Evolutionary conservation across 2,797 vertebrate species (phyloP), one percentile per base, ranked within the genome.

Genomic region (Malurus leucopterus): DNA sequence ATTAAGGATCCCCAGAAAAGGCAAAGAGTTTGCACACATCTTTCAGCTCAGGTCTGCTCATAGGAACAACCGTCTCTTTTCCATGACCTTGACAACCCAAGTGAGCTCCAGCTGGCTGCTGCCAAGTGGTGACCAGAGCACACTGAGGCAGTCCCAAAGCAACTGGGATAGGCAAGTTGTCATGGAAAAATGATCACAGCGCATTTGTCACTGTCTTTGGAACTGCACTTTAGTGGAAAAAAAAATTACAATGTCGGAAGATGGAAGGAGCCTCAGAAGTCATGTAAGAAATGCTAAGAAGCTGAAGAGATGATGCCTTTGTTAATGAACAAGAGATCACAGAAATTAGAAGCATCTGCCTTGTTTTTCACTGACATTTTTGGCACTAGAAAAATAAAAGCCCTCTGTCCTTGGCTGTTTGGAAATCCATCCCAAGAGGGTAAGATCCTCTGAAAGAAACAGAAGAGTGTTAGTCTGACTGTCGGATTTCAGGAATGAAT

Each of bases 361-460:
- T 85, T 86, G 53, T 3, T 16, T 88, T 75, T 68, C 27, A 53
- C 41, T 68, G 43, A n/a, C 15, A 65, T 69, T 92, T 91, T 83
- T 86, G 77, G 61, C 61, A 84, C 41, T 13, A 44, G 11, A 54
- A 74, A 79, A 86, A 67, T 38, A 71, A 38, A 64, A 86, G n/a
- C 6, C 9, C 63, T 92, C 72, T 88, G 41, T 87, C 61, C 41
- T 84, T 81, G 59, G 50, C 50, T 83, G 38, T 55, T 86, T 63
- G 23, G 61, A 91, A 91, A 92, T 23, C 49, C 11, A 65, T 68
- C 65, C 71, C 78, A 86, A 84, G 55, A 61, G 65, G 11, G 17
- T 83, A 85, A 91, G 77, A 87, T 74, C n/a, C 58, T 59, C 81
- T 70, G 69, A 87, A 93, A 89, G 64, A 44, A 90, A 93, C 49